phyloP scores from a whole-genome alignment of 2,113 vertebrate genomes.

The Salvator merianae region DNA sequence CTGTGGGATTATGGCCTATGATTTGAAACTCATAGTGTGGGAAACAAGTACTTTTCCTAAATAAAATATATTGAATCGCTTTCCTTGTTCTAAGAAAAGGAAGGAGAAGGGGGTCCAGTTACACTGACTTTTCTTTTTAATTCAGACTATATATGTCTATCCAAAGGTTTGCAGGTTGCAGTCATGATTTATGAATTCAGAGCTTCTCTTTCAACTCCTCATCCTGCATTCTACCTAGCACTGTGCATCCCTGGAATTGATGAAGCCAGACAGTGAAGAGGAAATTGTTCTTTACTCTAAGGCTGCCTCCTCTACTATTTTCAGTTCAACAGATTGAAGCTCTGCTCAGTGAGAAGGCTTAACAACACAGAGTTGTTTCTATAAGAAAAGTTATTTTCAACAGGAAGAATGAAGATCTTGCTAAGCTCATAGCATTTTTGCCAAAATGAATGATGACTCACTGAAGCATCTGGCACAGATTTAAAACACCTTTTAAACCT shows the following conservation, averaged over 20 bases:
- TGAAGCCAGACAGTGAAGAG: not conserved
- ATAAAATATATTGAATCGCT: not conserved
- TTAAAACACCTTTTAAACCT: conserved; percentile 46
- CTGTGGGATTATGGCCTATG: not conserved
- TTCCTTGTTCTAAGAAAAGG: not conserved
- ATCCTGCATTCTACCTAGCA: not conserved
- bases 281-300: not conserved
- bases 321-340: conserved; percentile 21
- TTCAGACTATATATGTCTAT: no score
- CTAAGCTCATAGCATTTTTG: conserved; percentile 34
- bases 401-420: conserved; percentile 43
- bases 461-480: conserved; percentile 52
- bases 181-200: not conserved
- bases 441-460: conserved; percentile 55
- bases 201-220: not conserved
- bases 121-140: not conserved
- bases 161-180: not conserved
- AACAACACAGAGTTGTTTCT: conserved; percentile 29
- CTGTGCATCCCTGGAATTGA: not conserved
- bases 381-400: conserved; percentile 33
- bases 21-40: not conserved
- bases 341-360: conserved; percentile 8
- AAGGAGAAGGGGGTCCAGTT: not conserved
- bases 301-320: conserved; percentile 28
- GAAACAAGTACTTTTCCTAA: not conserved